Evolutionary conservation across 2,113 vertebrate genomes (phyloP), one percentile per base, ranked within the genome.

Genomic region (Xenopus laevis): DNA sequence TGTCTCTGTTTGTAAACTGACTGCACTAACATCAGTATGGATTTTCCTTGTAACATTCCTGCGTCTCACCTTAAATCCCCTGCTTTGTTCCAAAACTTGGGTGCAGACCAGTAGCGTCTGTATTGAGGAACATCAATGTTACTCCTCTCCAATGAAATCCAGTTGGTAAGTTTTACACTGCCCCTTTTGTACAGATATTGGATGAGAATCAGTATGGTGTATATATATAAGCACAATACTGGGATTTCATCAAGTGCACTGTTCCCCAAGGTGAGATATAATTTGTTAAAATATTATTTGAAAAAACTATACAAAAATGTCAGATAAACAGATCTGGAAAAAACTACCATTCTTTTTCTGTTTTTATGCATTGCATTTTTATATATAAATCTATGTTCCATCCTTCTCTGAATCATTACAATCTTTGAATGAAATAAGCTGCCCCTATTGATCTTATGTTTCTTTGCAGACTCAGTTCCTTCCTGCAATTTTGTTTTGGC

Each of bases 391-490:
- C 45, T 18, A 12, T 7, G 30, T 64, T 30, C 13, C 59, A 18
- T 7, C 62, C 61, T 77, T 55, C 16, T 55, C 47, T 27, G 55
- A 69, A 70, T 77, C 74, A 77, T 77, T 77, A 77, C 67, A 77
- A 70, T 27, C 47, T 59, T 77, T 70, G 67, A 69, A 57, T 70
- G 65, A 53, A 70, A 21, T 63, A 77, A 76, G 60, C 74, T 64
- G 74, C 62, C 61, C 67, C 74, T 71, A 87, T 83, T 80, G 86
- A 85, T 86, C 86, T 84, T 82, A 79, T 81, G 87, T 86, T 85
- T 82, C 0, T 81, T 80, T 83, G 84, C 53, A 27, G 77, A 78
- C 21, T 81, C 78, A 71, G 80, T 71, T 74, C 73, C 75, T 82
- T 79, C 77, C 69, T 78, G 55, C 72, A 77, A 82, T 86, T 85